Percentiles rank a stretch among this genome's conserved stretches.
Evolutionary conservation across 2,888 invertebrate species (phyloP).

Genomic region (Lochmaea capreae): DNA sequence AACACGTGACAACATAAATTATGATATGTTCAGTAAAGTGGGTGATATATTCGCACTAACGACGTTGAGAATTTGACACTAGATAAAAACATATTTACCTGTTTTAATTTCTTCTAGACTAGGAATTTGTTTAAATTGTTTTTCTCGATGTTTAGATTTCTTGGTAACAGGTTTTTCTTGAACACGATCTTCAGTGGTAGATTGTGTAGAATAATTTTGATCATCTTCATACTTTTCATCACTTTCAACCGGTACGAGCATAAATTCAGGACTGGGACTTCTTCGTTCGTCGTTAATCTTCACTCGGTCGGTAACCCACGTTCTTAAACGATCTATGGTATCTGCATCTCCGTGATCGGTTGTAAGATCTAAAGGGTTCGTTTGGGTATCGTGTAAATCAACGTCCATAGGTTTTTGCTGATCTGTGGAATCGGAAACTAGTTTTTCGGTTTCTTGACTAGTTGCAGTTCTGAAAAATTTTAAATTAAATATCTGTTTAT

Average conservation of each 20-base stretch:
- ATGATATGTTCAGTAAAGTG: no score
- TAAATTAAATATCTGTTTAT: no score
- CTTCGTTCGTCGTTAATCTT: constrained; percentile 45
- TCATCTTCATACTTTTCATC: neutral
- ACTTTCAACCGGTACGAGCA: constrained; percentile 17
- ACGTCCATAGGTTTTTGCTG: neutral
- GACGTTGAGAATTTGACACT: neutral
- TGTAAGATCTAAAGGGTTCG: constrained; percentile 36
- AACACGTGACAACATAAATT: no score
- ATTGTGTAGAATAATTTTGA: neutral
- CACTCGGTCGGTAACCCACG: constrained; percentile 53
- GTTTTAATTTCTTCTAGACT: constrained; percentile 51
- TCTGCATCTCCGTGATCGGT: constrained; percentile 29
- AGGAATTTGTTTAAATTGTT: constrained; percentile 35
- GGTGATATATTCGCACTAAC: no score
- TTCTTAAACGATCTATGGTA: constrained; percentile 50
- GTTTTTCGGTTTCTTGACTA: constrained; percentile 17
- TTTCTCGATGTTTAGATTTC: constrained; percentile 18
- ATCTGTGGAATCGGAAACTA: neutral
- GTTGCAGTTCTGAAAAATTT: neutral
- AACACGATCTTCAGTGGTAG: neutral
- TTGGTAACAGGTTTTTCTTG: neutral
- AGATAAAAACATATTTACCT: constrained; percentile 39
- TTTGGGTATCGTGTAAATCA: constrained; percentile 16
- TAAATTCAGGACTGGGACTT: constrained; percentile 53